phyloP scores from a whole-genome alignment of 2,797 vertebrate species.

The Microctenopoma lineatum region DNA sequence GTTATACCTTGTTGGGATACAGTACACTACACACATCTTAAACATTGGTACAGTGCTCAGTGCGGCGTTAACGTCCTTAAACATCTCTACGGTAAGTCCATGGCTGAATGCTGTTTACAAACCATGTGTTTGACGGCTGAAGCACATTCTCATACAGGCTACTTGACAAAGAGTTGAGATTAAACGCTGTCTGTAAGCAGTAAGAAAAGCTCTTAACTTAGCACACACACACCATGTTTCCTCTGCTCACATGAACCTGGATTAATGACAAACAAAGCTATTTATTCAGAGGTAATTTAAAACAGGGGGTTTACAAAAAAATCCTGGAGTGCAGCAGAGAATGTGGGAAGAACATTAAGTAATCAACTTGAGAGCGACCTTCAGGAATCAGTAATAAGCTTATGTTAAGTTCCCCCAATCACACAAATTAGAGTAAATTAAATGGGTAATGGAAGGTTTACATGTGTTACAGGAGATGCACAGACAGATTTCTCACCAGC shows the following conservation, averaged over 20 bases:
- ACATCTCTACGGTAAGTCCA: neutral
- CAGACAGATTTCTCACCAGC: constrained; percentile 32
- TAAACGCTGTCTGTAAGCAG: constrained; percentile 76
- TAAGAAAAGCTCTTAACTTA: constrained; percentile 74
- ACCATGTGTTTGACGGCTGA: constrained; percentile 56
- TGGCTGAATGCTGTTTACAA: constrained; percentile 30
- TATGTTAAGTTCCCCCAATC: constrained; percentile 78
- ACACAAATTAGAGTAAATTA: constrained; percentile 81
- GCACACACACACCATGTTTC: constrained; percentile 62
- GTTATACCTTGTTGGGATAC: neutral
- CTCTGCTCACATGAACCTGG: constrained; percentile 78
- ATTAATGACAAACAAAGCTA: constrained; percentile 86
- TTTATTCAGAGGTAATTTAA: constrained; percentile 84
- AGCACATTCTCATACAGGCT: constrained; percentile 57
- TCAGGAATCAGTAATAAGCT: constrained; percentile 82
- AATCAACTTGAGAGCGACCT: constrained; percentile 81
- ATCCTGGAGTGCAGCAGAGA: constrained; percentile 74
- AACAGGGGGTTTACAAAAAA: constrained; percentile 76
- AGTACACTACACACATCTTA: neutral
- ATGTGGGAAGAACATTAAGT: constrained; percentile 82
- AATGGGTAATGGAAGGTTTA: constrained; percentile 64
- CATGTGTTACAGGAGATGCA: constrained; percentile 47
- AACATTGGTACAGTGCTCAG: neutral
- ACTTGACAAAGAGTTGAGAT: constrained; percentile 73
- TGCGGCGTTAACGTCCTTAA: constrained; percentile 7